phyloP scores from a whole-genome alignment of 92 coral and sea anemone species.

The Zoanthus gigantus region DNA sequence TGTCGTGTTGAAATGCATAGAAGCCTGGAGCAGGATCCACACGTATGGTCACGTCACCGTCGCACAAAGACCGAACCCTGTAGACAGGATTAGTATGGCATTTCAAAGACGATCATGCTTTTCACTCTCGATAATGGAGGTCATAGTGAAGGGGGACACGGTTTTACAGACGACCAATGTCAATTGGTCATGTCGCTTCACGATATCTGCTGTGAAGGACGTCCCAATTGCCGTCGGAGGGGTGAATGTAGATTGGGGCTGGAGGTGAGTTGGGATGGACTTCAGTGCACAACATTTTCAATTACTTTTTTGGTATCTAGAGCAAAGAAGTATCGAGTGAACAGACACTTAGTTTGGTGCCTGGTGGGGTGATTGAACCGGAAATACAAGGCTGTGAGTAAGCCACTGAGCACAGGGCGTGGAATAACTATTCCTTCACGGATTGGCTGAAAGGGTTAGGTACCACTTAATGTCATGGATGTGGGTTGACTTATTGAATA shows the following conservation, averaged over 20 bases:
- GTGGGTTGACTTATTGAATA: too few species aligned
- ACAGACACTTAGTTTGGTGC: background rate
- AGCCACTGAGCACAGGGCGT: background rate
- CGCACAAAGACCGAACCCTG: slow-evolving; percentile 30
- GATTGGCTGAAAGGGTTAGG: background rate
- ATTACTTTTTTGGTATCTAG: background rate
- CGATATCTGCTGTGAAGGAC: background rate
- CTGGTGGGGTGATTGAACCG: background rate
- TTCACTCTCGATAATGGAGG: slow-evolving; percentile 28
- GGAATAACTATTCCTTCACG: too few species aligned
- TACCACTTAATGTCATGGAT: too few species aligned
- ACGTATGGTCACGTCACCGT: slow-evolving; percentile 47
- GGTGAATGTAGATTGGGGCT: background rate
- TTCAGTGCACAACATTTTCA: background rate
- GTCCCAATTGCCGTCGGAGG: background rate
- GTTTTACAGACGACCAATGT: slow-evolving; percentile 21
- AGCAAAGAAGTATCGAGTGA: background rate
- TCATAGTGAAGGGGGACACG: slow-evolving; percentile 17
- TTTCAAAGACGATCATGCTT: slow-evolving; percentile 12
- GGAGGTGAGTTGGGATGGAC: background rate
- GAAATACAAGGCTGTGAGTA: background rate
- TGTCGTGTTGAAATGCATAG: slow-evolving; percentile 19
- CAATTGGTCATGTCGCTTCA: slow-evolving; percentile 22
- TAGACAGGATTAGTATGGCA: slow-evolving; percentile 21
- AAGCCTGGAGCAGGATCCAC: slow-evolving; percentile 50